A percentile compares a stretch with the other conserved stretches of the same genome.
Conservation (phyloP, 2,113 vertebrate genomes). For the Tursiops truncatus region DNA sequence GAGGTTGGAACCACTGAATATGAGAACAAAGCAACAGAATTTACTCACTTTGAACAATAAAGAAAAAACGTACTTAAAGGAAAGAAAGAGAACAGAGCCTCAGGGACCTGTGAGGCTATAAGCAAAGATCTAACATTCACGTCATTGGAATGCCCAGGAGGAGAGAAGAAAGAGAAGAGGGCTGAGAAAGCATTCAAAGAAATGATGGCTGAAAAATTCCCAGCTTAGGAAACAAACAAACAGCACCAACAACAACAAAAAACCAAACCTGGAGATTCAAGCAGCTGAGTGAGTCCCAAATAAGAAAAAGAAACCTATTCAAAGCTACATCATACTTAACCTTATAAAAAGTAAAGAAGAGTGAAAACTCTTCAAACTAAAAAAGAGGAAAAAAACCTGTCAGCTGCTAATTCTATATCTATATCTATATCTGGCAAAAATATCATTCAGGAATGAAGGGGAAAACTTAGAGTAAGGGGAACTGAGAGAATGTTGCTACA, state of each 20-base stretch:
- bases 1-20: not conserved
- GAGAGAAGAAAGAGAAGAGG: not conserved
- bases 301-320: not conserved
- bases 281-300: not conserved
- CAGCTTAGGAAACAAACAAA: no score
- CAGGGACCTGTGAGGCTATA: not conserved
- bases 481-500: not conserved
- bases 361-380: not conserved
- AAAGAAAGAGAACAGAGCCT: not conserved
- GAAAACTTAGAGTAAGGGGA: not conserved
- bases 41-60: not conserved
- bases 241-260: no score
- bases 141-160: not conserved
- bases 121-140: not conserved
- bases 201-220: not conserved
- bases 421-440: not conserved
- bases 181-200: not conserved
- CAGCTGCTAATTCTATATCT: not conserved
- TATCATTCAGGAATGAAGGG: not conserved
- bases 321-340: not conserved
- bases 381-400: not conserved
- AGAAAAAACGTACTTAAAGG: not conserved
- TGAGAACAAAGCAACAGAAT: not conserved
- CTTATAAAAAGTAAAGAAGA: not conserved
- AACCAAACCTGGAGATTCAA: not conserved